Evolutionary conservation across 1,140 invertebrate species (phyloP), one percentile per base, ranked within the genome.

Genomic region (Bombus confusus): DNA sequence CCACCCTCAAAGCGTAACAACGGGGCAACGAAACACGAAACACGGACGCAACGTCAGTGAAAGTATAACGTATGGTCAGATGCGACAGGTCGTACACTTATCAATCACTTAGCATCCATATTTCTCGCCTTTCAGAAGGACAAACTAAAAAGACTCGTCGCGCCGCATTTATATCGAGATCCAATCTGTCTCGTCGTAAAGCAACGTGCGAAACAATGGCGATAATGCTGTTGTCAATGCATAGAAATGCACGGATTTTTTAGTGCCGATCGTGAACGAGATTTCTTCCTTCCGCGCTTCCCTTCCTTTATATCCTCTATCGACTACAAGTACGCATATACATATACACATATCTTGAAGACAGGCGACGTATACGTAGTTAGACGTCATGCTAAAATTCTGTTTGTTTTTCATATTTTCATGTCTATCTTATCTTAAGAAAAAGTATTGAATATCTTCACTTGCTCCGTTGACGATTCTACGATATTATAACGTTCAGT

Each of bases 71-170:
- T 92, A 92, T 89, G 89, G 89, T 86, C 80, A 91, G 77, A 82
- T 85, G 87, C 86, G 87, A 87, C 82, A 76, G 86, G 75, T 85
- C 85, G 84, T 81, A 87, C 82, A 87, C 91, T 92, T 92, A 93
- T 93, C 91, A 89, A 93, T 93, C 92, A 93, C 87, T 93, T 91
- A 90, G 80, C 75, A 80, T 76, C 81, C 83, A 88, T 86, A 87
- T 91, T 88, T 91, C 84, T 83, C 83, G 69, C 43, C 37, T 37
- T 31, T 76, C 76, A 57, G 18, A 41, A 66, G 86, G 62, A 57
- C 77, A 28, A 75, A 83, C 73, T 57, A 73, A 72, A 72, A 87
- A 37, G 83, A 82, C 87, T 74, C n/a, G 47, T 22, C 64, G 37
- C 41, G 69, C 37, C 78, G 86, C 86, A 83, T 80, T 88, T 91